phyloP scores from a whole-genome alignment of 2,888 invertebrate genomes.

The Anodontia alba region DNA sequence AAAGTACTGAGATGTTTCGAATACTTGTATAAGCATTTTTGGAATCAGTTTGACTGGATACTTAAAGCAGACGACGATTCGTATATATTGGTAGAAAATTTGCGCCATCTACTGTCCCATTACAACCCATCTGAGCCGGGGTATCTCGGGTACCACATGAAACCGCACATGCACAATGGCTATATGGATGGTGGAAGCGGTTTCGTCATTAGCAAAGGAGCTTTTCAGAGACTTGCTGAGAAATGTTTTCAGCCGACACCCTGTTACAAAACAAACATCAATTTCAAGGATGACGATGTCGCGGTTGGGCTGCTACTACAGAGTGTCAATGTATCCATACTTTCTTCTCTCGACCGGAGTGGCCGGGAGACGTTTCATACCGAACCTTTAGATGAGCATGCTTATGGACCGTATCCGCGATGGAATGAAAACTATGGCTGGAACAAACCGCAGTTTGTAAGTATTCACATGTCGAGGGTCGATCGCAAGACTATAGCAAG shows the following conservation, averaged over 20 bases:
- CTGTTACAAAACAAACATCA: conserved; percentile 87
- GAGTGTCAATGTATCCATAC: conserved; percentile 89
- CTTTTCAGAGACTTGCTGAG: conserved; percentile 90
- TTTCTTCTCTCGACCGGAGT: conserved; percentile 93
- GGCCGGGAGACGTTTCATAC: conserved; percentile 96
- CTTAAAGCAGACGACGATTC: conserved; percentile 99
- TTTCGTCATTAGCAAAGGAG: conserved; percentile 95
- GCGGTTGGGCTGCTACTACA: conserved; percentile 96
- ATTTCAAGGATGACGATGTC: conserved; percentile 94
- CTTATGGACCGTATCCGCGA: conserved; percentile 41
- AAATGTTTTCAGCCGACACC: conserved; percentile 87
- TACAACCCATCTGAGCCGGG: conserved; percentile 91
- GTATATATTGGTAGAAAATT: conserved; percentile 97
- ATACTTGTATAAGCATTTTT: conserved; percentile 92
- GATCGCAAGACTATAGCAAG: too few relatives aligned
- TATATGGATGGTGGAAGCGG: conserved; percentile 85
- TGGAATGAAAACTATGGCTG: background rate
- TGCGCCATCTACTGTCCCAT: conserved; percentile 93
- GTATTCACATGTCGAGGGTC: too few relatives aligned
- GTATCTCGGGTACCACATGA: conserved; percentile 88
- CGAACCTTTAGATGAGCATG: conserved; percentile 88
- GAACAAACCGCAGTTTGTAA: background rate
- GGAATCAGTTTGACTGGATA: conserved; percentile 97
- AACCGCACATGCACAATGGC: conserved; percentile 76
- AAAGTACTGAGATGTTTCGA: conserved; percentile 97